These are phyloP conservation scores for Platyscapa corneri DNA, from an alignment of 1,140 invertebrate species.

Conservation along the genomic window DNA sequence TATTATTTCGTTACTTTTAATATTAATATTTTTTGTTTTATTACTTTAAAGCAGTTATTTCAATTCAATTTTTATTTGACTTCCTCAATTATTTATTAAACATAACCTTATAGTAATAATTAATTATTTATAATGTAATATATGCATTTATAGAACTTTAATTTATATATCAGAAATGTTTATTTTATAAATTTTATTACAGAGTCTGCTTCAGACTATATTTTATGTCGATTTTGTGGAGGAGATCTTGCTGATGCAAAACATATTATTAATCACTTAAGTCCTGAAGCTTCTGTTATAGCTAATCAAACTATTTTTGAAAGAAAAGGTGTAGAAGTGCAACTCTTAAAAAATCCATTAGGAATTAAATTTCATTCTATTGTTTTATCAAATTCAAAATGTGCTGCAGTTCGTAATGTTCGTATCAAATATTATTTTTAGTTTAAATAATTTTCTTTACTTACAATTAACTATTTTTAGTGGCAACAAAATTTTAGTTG, in stretches of 20 bases:
- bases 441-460: neutral
- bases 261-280: slow-evolving; percentile 72
- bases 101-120: neutral
- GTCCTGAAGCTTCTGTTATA: slow-evolving; percentile 69
- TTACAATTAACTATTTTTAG: slow-evolving; percentile 52
- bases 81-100: neutral
- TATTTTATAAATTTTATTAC: neutral
- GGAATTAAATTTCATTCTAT: slow-evolving; percentile 73
- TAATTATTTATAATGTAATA: neutral
- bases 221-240: slow-evolving; percentile 75
- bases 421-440: slow-evolving; percentile 27
- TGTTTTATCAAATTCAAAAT: slow-evolving; percentile 72
- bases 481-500: slow-evolving; percentile 64
- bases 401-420: slow-evolving; percentile 67
- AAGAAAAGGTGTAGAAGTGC: slow-evolving; percentile 71
- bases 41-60: neutral
- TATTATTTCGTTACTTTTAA: slow-evolving; percentile 19
- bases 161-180: neutral
- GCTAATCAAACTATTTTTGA: slow-evolving; percentile 74
- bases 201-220: slow-evolving; percentile 64
- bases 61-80: neutral
- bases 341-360: slow-evolving; percentile 74
- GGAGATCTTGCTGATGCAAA: slow-evolving; percentile 73
- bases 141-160: neutral
- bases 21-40: neutral